Percentiles rank a stretch among this genome's conserved stretches.
Conservation (phyloP, 2,797 vertebrate species). For the Nyctibius grandis region DNA sequence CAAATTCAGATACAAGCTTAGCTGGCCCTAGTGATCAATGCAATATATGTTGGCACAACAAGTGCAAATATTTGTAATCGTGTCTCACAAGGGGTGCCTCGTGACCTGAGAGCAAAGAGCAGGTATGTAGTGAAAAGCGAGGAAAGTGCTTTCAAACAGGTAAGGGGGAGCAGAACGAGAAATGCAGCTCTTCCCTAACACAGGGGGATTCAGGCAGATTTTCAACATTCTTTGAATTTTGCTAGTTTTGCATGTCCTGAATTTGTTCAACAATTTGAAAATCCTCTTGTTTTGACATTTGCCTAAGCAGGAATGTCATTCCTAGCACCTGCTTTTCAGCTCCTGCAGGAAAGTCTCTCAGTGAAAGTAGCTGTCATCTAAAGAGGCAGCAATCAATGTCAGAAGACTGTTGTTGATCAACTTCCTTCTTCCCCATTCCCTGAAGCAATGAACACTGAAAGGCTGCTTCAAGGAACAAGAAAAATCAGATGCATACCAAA, state of each 20-base stretch:
- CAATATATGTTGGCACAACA: neutral
- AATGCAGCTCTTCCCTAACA: neutral
- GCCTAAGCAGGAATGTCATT: neutral
- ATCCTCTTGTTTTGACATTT: neutral
- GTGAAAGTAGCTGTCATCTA: neutral
- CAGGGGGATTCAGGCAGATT: neutral
- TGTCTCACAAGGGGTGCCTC: neutral
- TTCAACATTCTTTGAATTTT: neutral
- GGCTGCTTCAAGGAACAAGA: neutral
- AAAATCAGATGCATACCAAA: neutral
- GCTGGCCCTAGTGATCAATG: neutral
- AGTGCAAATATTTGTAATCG: neutral
- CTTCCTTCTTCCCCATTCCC: neutral
- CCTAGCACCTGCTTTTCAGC: neutral
- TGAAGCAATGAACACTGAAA: neutral
- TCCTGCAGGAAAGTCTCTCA: neutral
- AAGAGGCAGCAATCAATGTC: neutral
- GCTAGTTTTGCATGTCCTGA: neutral
- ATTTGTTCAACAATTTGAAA: neutral
- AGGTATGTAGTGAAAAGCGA: neutral
- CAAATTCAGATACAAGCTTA: neutral
- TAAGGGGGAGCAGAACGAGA: neutral
- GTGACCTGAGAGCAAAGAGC: neutral
- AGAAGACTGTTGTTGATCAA: neutral
- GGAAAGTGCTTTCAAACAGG: neutral